Base-by-base conservation (phyloP, 2,113 vertebrate species). In the Gyps fulvus region DNA sequence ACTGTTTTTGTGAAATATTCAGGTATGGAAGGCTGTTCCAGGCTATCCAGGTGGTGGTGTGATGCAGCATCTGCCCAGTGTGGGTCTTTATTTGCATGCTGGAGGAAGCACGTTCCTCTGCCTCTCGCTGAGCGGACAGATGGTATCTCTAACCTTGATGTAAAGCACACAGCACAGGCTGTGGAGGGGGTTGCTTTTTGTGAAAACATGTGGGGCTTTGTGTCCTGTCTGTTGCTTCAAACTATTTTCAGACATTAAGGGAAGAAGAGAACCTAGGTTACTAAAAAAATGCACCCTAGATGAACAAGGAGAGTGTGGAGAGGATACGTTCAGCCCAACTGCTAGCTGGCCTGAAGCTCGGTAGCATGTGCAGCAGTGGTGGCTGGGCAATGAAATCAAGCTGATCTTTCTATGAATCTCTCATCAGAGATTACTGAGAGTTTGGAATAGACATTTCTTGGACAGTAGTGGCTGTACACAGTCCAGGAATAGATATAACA, bases 301-400 rank as follows among this genome's bases (percentile, higher is more conserved):
- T 58, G 62, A 5, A 9, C 38, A 1, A 17, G 76, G 69, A 7
- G 83, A 52, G 47, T 0, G 3, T 1, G 25, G 55, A n/a, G 32
- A 62, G 45, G 50, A 6, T 25, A 4, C 0, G 2, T 8, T 38
- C 34, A 11, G 6, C 18, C 25, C 38, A 6, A 2, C 72, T 2
- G 19, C n/a, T 42, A 1, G 16, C 38, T 63, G 27, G 45, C 50
- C 57, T 15, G 27, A 12, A 69, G 85, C 87, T 9, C 3, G 1
- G 3, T 4, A 70, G 50, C 50, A 27, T 21, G 6, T 32, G 76
- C 17, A 14, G 20, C 23, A 2, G 32, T 2, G 13, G 23, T 42
- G 73, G 7, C 79, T 86, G 88, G 38, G 80, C 57, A 32, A 25
- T 31, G 61, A 21, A 78, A 55, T 31, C 67, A 15, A 52, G 36